Evolutionary conservation across 2,113 vertebrate species (phyloP), one percentile per base, ranked within the genome.

Genomic region (Datnioides undecimradiatus): DNA sequence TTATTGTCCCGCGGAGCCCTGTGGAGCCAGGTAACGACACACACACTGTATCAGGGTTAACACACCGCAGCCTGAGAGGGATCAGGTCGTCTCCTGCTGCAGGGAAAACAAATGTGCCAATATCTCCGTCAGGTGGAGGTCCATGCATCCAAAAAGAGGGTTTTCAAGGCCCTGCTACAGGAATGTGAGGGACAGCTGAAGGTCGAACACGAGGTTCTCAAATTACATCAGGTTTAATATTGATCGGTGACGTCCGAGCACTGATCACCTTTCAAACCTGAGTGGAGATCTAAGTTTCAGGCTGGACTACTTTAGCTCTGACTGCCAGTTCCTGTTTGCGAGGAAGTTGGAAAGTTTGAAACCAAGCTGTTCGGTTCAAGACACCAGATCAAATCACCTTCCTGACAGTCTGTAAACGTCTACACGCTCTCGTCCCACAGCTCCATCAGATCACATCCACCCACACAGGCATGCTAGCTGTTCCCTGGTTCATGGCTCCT

Each of bases 1-100:
- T 46, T 60, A 63, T 77, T 73, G 66, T 79, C 52, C 67, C 74
- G 49, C 4, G 21, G 70, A 83, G 82, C 52, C 40, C 48, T 13
- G 49, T 48, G 58, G 58, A 79, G 66, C 34, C 58, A 77, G 79
- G 66, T 73, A 25, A 40, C 21, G 64, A 25, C 19, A 29, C 66
- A 66, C 40, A 54, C 19, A 0, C 6, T 36, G 9, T n/a, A 70
- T 76, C 63, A 59, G 51, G 4, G 19, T n/a, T 29, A 48, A 62
- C 31, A 62, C 31, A 2, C 64, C 29, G 23, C 6, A 60, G 67
- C 59, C 40, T n/a, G 41, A 12, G 34, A 45, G 25, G 71, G 23
- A 70, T 75, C 76, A 67, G 54, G 27, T 21, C n/a, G 55, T 45
- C 31, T 52, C 31, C 17, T 21, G 23, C 45, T 19, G 67, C 17